These are phyloP conservation scores for Plagodis dolabraria DNA, from an alignment of 2,888 invertebrate genomes.

Conservation along the genomic window DNA sequence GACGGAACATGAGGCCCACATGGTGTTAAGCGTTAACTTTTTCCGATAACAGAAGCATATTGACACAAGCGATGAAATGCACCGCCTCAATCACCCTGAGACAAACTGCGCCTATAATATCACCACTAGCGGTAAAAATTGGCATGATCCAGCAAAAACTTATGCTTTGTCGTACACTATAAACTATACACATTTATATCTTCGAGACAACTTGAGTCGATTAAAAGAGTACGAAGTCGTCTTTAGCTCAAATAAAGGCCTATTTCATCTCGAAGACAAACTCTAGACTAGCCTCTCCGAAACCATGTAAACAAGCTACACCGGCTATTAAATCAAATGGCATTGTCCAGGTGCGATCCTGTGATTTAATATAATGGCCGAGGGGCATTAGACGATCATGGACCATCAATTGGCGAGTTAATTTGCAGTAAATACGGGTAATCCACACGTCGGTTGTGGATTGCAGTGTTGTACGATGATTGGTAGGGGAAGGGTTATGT, in stretches of 20 bases:
- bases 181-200: too few relatives aligned
- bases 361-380: constrained; percentile 82
- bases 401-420: constrained; percentile 77
- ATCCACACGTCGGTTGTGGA: constrained; percentile 58
- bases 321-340: constrained; percentile 74
- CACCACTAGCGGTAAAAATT: too few relatives aligned
- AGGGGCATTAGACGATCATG: constrained; percentile 79
- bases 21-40: too few relatives aligned
- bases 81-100: too few relatives aligned
- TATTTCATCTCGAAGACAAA: background rate
- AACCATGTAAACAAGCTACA: constrained; percentile 58
- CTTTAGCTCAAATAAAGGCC: background rate
- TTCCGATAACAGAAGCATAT: too few relatives aligned
- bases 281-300: constrained; percentile 36
- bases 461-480: constrained; percentile 50
- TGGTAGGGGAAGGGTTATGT: constrained; percentile 10
- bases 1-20: too few relatives aligned
- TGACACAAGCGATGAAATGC: too few relatives aligned
- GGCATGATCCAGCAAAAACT: too few relatives aligned
- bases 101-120: too few relatives aligned
- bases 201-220: too few relatives aligned
- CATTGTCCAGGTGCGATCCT: constrained; percentile 74
- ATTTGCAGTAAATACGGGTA: constrained; percentile 78
- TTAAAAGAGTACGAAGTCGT: too few relatives aligned
- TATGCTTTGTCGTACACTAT: too few relatives aligned